phyloP scores from a whole-genome alignment of 2,797 vertebrate genomes.

The Sciurus vulgaris region DNA sequence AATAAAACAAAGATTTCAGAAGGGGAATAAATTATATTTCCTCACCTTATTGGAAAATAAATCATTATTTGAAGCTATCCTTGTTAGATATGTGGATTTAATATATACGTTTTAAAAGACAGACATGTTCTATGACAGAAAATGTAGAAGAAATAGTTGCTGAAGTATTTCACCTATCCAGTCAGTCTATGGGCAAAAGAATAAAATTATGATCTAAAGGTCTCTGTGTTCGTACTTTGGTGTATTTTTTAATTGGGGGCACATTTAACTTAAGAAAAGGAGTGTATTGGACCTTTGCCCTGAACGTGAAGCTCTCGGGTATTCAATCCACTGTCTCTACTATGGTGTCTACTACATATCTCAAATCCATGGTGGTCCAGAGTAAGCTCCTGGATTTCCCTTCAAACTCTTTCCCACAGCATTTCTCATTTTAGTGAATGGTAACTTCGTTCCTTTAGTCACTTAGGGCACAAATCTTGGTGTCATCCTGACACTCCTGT shows the following conservation, averaged over 20 bases:
- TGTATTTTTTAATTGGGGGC: background rate
- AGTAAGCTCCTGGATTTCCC: background rate
- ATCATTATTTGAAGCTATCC: background rate
- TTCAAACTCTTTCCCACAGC: background rate
- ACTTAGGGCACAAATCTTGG: background rate
- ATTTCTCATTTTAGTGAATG: background rate
- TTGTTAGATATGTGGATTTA: background rate
- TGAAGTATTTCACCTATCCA: background rate
- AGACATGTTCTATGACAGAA: background rate
- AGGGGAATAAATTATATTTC: background rate
- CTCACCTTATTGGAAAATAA: slow-evolving; percentile 4
- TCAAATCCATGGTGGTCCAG: background rate
- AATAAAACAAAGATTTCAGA: background rate
- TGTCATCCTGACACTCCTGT: background rate
- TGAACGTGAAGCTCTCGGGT: background rate
- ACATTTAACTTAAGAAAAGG: background rate
- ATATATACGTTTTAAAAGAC: background rate
- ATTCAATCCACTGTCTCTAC: background rate
- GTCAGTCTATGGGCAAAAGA: background rate
- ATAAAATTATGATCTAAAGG: background rate
- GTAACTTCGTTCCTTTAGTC: background rate
- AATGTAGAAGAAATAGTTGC: background rate
- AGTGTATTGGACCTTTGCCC: background rate
- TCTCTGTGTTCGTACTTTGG: background rate
- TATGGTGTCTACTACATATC: background rate